These are phyloP conservation scores for Plectrocnemia conspersa DNA, from an alignment of 1,140 invertebrate species.

Conservation along the genomic window DNA sequence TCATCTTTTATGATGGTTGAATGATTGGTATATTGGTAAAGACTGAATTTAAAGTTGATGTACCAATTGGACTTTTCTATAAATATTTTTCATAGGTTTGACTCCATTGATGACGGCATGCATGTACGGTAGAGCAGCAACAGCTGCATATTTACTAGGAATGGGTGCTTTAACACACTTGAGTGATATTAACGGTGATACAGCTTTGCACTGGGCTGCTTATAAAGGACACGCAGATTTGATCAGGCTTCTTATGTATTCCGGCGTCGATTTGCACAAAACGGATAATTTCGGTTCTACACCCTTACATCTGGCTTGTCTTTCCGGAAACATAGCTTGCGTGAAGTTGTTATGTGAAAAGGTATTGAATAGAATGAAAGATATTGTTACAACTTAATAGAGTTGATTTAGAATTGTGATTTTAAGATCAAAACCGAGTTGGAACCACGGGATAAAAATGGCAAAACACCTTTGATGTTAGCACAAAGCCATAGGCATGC, in stretches of 20 bases:
- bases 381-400: no score
- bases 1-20: no score
- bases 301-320: conserved; percentile 86
- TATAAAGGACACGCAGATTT: conserved; percentile 88
- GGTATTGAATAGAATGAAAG: no score
- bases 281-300: conserved; percentile 91
- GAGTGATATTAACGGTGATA: conserved; percentile 88
- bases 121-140: conserved; percentile 87
- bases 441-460: conserved; percentile 83
- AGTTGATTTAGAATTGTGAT: no score
- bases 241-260: conserved; percentile 84
- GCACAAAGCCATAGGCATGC: conserved; percentile 81
- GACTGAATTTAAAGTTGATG: conserved; percentile 4
- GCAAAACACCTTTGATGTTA: conserved; percentile 83
- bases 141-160: conserved; percentile 82
- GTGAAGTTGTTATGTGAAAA: conserved; percentile 82
- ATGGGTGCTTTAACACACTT: conserved; percentile 80
- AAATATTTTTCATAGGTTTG: no score
- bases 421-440: conserved; percentile 76
- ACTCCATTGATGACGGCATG: conserved; percentile 88
- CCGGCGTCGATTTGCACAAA: conserved; percentile 80
- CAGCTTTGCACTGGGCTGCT: conserved; percentile 87
- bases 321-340: conserved; percentile 79
- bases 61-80: no score
- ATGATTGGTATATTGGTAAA: no score